A percentile compares a stretch with the other conserved stretches of the same genome.
phyloP scores from a whole-genome alignment of 2,888 invertebrate genomes.

The Archips crataeganus region DNA sequence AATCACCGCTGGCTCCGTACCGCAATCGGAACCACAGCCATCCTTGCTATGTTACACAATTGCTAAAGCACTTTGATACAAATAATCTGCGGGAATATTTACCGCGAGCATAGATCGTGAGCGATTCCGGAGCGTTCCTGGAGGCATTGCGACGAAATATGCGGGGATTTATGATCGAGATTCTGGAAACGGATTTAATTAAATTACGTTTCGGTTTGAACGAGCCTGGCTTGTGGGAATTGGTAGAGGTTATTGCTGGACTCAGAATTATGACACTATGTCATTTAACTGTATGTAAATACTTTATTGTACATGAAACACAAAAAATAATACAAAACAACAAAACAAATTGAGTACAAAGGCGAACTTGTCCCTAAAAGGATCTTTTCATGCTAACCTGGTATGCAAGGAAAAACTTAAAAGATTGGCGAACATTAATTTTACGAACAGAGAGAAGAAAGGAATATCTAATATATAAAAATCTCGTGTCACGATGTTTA shows the following conservation, averaged over 20 bases:
- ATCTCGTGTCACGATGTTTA: too few species aligned
- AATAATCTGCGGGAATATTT: constrained; percentile 14
- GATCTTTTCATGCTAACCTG: too few species aligned
- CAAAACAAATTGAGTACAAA: too few species aligned
- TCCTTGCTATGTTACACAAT: neutral
- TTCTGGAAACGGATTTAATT: neutral
- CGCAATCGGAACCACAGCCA: neutral
- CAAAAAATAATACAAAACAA: too few species aligned
- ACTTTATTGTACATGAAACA: too few species aligned
- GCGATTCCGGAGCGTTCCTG: neutral
- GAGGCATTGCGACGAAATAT: constrained; percentile 1
- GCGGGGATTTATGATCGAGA: constrained; percentile 1
- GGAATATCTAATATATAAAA: too few species aligned
- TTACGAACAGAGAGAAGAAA: too few species aligned
- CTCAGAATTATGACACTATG: neutral
- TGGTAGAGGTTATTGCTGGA: neutral
- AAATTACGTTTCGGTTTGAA: neutral
- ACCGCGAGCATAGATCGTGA: constrained; percentile 7
- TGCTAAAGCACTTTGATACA: constrained; percentile 15
- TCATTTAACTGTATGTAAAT: too few species aligned
- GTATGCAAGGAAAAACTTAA: too few species aligned
- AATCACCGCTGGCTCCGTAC: too few species aligned
- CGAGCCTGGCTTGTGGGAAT: neutral
- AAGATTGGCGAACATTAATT: too few species aligned
- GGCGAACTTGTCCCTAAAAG: too few species aligned